Base-by-base conservation (phyloP, 2,797 vertebrate species). In the Aplochiton taeniatus region DNA sequence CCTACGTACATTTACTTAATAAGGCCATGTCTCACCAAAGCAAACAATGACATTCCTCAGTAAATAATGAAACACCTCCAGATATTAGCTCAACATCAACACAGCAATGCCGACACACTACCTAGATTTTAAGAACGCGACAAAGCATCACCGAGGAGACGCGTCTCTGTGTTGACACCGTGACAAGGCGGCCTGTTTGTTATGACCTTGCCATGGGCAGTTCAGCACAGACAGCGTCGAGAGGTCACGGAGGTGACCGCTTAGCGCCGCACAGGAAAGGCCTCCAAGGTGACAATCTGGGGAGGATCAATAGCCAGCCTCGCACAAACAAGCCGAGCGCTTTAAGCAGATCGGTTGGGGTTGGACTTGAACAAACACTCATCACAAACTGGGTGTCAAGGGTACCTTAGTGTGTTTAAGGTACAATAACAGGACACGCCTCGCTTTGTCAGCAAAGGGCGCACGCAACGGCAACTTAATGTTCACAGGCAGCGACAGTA, bases 401-500 rank as follows among this genome's bases (percentile, higher is more conserved):
- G 31, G 31, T 31, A 31, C 31, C 31, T 31, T 31, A 6, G 6
- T 31, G 31, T 31, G 31, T 6, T 31, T 2, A 31, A 31, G 31
- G 31, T 31, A 31, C 31, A 31, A 31, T 31, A 31, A 79, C 56
- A 77, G 55, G 67, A 72, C 78, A 87, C 76, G n/a, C 80, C 75
- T 89, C 52, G 60, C 60, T 79, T 55, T 56, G 61, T 76, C 84
- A 88, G 85, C 76, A 86, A 58, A 75, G 54, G 70, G 69, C 53
- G 18, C 66, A 66, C 48, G 59, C 63, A 75, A 64, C 5, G 51
- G 19, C 62, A 3, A 0, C 9, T 45, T 11, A 53, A 58, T 79
- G 75, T 88, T 86, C 83, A 81, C 71, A 73, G 66, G 62, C 65
- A 66, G 55, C 77, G 63, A 70, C 75, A 82, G 88, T 11, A 8